These are phyloP conservation scores for Eulemur rubriventer DNA, from an alignment of 2,797 vertebrate genomes.

Conservation along the genomic window DNA sequence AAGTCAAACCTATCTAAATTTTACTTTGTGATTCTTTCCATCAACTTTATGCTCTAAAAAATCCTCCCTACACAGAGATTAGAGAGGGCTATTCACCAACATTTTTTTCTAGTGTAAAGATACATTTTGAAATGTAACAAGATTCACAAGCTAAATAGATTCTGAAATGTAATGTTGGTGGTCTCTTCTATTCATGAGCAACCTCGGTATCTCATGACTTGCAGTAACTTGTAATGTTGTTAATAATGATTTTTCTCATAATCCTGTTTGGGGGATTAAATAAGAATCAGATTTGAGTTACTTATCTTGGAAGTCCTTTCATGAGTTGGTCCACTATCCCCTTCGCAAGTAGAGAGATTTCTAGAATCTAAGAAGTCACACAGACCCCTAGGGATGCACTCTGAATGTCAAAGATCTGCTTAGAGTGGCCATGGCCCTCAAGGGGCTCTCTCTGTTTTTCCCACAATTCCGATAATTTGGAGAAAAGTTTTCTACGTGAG, in stretches of 20 bases:
- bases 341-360: background rate
- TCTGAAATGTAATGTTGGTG: background rate
- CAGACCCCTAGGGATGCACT: background rate
- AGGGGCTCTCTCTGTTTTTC: background rate
- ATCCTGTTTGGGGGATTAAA: background rate
- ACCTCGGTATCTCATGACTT: background rate
- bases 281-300: background rate
- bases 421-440: background rate
- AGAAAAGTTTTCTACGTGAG: background rate
- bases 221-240: background rate
- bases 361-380: background rate
- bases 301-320: background rate
- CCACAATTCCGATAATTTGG: background rate
- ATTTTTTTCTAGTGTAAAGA: background rate
- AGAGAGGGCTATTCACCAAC: background rate
- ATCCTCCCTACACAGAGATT: background rate
- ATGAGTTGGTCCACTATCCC: background rate
- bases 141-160: background rate
- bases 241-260: background rate
- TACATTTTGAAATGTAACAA: conserved; percentile 4
- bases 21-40: background rate
- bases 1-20: background rate
- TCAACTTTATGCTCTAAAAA: conserved; percentile 32
- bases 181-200: background rate
- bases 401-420: background rate